phyloP scores from a whole-genome alignment of 2,888 invertebrate genomes.

The Phorcus lineatus region DNA sequence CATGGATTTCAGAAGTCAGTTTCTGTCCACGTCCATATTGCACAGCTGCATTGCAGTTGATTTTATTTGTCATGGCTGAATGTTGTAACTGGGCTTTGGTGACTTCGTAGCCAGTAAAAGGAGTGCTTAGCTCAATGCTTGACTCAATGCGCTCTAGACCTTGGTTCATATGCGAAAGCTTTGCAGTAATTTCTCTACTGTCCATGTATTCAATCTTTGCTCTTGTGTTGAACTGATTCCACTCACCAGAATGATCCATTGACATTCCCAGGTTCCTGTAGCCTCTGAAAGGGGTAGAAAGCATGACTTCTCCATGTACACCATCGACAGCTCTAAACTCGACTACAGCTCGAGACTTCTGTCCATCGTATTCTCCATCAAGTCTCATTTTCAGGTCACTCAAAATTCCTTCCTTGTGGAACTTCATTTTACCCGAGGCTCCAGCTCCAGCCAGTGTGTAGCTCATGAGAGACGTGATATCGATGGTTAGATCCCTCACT shows the following conservation, averaged over 20 bases:
- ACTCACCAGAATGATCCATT: slow-evolving; percentile 38
- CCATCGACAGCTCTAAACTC: not conserved
- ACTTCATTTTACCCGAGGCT: not conserved
- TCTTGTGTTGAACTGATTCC: slow-evolving; percentile 31
- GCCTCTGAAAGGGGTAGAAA: slow-evolving; percentile 26
- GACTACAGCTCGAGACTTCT: not conserved
- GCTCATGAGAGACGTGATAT: not conserved
- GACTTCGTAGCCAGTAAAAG: not conserved
- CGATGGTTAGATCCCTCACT: not conserved
- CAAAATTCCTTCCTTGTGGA: slow-evolving; percentile 22
- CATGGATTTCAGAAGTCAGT: slow-evolving; percentile 20
- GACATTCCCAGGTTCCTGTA: slow-evolving; percentile 30
- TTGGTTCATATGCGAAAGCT: slow-evolving; percentile 18
- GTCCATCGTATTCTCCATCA: not conserved
- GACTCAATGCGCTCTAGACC: not conserved
- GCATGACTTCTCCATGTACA: slow-evolving; percentile 26
- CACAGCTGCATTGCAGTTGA: slow-evolving; percentile 31
- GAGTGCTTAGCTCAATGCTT: not conserved
- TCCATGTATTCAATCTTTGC: slow-evolving; percentile 29
- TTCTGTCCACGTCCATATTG: slow-evolving; percentile 27
- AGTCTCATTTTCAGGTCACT: not conserved
- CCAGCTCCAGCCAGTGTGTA: not conserved
- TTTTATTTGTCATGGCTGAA: slow-evolving; percentile 24
- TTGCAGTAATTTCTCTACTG: slow-evolving; percentile 28
- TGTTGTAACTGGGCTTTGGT: slow-evolving; percentile 23